These are phyloP conservation scores for Coenonympha arcania DNA, from an alignment of 2,888 invertebrate species.

Conservation along the genomic window DNA sequence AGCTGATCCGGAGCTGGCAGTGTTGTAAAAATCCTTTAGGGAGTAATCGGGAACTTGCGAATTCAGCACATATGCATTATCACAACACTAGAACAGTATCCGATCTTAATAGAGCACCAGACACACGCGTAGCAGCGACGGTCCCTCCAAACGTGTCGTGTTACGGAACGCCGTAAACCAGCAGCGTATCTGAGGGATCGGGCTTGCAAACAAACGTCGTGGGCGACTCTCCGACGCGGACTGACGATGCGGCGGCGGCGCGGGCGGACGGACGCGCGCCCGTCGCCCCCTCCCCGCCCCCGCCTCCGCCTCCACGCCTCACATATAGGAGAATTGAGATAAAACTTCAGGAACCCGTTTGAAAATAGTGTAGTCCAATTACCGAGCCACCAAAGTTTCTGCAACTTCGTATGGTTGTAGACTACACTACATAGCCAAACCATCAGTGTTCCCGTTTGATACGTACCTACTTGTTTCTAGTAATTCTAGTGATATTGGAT, in stretches of 20 bases:
- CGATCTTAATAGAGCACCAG: slow-evolving; percentile 66
- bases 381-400: slow-evolving; percentile 16
- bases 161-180: slow-evolving; percentile 74
- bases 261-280: slow-evolving; percentile 64
- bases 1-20: slow-evolving; percentile 71
- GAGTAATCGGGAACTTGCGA: slow-evolving; percentile 42
- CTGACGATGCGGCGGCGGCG: slow-evolving; percentile 69
- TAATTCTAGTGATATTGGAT: slow-evolving; percentile 28
- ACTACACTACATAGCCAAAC: neutral
- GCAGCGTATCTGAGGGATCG: slow-evolving; percentile 74
- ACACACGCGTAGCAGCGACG: slow-evolving; percentile 65
- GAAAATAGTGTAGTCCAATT: slow-evolving; percentile 48
- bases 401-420: slow-evolving; percentile 17
- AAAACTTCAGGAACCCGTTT: slow-evolving; percentile 60
- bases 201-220: slow-evolving; percentile 67
- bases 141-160: slow-evolving; percentile 75
- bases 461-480: neutral
- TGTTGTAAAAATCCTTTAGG: slow-evolving; percentile 64
- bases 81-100: slow-evolving; percentile 69
- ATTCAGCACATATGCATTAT: slow-evolving; percentile 66
- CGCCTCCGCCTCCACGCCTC: slow-evolving; percentile 41
- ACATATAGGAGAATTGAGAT: slow-evolving; percentile 56
- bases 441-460: neutral
- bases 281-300: slow-evolving; percentile 38
- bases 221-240: slow-evolving; percentile 69